phyloP scores from a whole-genome alignment of 2,797 vertebrate species.

The Lateolabrax maculatus region DNA sequence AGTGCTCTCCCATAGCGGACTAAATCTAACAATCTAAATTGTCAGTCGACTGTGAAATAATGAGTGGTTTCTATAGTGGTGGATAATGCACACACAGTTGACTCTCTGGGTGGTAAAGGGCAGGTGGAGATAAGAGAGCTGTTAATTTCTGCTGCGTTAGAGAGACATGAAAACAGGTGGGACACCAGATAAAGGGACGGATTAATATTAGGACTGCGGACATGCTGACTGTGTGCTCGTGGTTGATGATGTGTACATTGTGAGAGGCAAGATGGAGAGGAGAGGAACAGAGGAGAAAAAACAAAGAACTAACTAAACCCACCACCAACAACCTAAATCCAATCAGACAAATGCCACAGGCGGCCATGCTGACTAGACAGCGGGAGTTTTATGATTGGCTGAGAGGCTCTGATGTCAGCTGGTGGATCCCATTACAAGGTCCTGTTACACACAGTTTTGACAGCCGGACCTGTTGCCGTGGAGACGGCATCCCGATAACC shows the following conservation, averaged over 20 bases:
- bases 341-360: conserved; percentile 33
- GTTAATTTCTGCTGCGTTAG: conserved; percentile 45
- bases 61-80: conserved; percentile 12
- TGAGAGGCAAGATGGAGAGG: neutral
- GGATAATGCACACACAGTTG: conserved; percentile 34
- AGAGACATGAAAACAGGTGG: conserved; percentile 53
- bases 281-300: neutral
- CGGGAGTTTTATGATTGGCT: conserved; percentile 28
- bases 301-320: conserved; percentile 23
- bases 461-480: conserved; percentile 60
- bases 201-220: conserved; percentile 11
- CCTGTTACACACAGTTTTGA: conserved; percentile 65
- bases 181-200: conserved; percentile 45
- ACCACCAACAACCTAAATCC: conserved; percentile 7
- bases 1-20: conserved; percentile 13
- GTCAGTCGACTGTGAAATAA: conserved; percentile 52
- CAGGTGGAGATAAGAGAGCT: conserved; percentile 54
- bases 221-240: conserved; percentile 14
- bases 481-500: conserved; percentile 63
- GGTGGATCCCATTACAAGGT: conserved; percentile 72
- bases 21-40: conserved; percentile 49
- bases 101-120: conserved; percentile 42
- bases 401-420: conserved; percentile 46
- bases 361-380: neutral
- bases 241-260: conserved; percentile 23